Base-by-base conservation (phyloP, 2,888 invertebrate species). In the Muschampia plurimacula region DNA sequence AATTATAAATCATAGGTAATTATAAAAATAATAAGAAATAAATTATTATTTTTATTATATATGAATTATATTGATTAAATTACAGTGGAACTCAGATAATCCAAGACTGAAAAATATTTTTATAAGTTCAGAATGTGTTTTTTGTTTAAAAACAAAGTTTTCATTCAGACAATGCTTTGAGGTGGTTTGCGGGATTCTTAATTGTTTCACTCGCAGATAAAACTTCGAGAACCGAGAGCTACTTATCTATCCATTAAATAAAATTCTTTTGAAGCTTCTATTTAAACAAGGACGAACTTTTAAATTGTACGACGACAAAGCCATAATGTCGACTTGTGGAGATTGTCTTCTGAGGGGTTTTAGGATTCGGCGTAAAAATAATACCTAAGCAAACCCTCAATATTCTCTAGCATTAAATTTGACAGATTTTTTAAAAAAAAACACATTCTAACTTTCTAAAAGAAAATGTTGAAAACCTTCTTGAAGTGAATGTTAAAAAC, bases 91-190 rank as follows among this genome's bases (percentile, higher is more conserved):
- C 22, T 22, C 22, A 22, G 22, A 22, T 22, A 22, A 22, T 22
- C 22, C 22, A 22, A 22, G 22, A 22, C 12, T 59, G 9, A 13
- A 13, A 32, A 59, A 59, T 36, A 32, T n/a, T 36, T 57, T 28
- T 57, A 7, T 28, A 41, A 62, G 64, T 7, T 64, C 12, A 28
- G 41, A 41, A 39, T 39, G 62, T 22, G 22, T 22, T 22, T 62
- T 62, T 62, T 8, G 41, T 39, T 62, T 39, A 41, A 62, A 36
- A 62, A 62, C 41, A 62, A 62, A 62, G 36, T 62, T 10, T 62
- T 60, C 10, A 41, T 62, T 62, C 41, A 59, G 41, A 67, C 44
- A 67, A 67, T 67, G 67, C 67, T 67, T 67, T 67, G 57, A 67
- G 13, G 67, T 67, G 67, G 69, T 63, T 63, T 52, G 39, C 12